Evolutionary conservation across 2,888 invertebrate species (phyloP), one percentile per base, ranked within the genome.

Genomic region (Erebia palarica): DNA sequence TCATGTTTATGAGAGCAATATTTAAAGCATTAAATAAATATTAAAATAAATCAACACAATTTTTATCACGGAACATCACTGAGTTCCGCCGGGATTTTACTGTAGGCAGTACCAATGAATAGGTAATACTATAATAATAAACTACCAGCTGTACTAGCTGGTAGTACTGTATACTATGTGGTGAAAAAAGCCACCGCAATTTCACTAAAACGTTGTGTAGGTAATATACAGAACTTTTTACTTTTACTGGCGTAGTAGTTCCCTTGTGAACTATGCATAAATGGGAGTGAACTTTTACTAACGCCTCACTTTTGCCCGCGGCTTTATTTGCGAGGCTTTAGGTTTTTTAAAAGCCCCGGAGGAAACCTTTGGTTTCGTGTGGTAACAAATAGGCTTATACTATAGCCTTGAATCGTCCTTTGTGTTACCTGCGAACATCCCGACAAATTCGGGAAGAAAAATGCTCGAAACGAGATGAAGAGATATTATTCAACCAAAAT

Each of bases 171-270:
- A 58, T 36, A 68, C 68, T 66, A 63, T 60, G 58, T 59, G 59
- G 55, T 55, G 44, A 61, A 47, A 60, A 61, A 66, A 61, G 53
- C 49, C 66, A 68, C 42, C 57, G 65, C 69, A 71, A 68, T 71
- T 71, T 73, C 16, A 60, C 66, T 73, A 68, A 73, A 72, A 69
- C 64, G 66, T 58, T 70, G 58, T 66, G 63, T 9, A 44, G 7
- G 55, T 44, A 53, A 59, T 47, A 65, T 36, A 55, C 53, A 49
- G 14, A 68, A 65, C 64, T 69, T 75, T 55, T 51, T 72, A 59
- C 63, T 61, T 72, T 61, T 64, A 71, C 51, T 57, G 36, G 42
- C 36, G 21, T 60, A 59, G 51, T 66, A 51, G 59, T 69, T 70
- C 68, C 72, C 65, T 27, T 51, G 58, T 64, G 53, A 67, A 70